Conservation (phyloP, 2,797 vertebrate genomes). For the Acomys russatus region DNA sequence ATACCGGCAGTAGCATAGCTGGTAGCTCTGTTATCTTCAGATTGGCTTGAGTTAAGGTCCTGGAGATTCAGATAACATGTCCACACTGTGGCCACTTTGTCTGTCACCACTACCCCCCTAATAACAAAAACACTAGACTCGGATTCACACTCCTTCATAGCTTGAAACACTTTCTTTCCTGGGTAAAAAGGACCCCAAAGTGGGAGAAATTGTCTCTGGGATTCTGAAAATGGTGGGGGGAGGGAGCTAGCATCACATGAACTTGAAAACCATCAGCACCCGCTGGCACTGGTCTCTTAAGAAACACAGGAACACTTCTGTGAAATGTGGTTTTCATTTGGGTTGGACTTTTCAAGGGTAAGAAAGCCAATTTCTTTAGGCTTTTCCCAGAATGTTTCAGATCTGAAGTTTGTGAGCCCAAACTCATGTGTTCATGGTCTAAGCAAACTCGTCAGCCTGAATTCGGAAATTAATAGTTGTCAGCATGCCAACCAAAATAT, state of each 20-base stretch:
- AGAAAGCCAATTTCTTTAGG: slow-evolving; percentile 52
- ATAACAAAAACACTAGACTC: neutral
- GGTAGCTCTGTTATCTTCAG: neutral
- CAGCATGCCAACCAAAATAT: slow-evolving; percentile 73
- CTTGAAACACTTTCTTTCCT: neutral
- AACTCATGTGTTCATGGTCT: slow-evolving; percentile 19
- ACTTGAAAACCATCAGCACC: neutral
- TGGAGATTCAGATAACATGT: neutral
- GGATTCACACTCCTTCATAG: neutral
- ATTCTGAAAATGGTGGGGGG: neutral
- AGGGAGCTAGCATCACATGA: neutral
- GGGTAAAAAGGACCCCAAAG: neutral
- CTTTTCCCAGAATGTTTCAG: slow-evolving; percentile 62
- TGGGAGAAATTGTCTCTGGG: neutral
- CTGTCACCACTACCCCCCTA: neutral
- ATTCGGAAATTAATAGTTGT: slow-evolving; percentile 13
- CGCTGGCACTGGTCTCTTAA: slow-evolving; percentile 5
- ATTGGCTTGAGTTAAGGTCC: neutral
- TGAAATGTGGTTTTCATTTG: slow-evolving; percentile 34
- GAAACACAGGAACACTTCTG: slow-evolving; percentile 10
- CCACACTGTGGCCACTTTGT: neutral
- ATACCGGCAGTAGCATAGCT: neutral
- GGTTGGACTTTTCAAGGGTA: slow-evolving; percentile 58
- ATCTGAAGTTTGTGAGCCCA: slow-evolving; percentile 44
- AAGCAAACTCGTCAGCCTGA: slow-evolving; percentile 49